Conservation (phyloP, 2,888 invertebrate genomes). For the Eilema depressum region DNA sequence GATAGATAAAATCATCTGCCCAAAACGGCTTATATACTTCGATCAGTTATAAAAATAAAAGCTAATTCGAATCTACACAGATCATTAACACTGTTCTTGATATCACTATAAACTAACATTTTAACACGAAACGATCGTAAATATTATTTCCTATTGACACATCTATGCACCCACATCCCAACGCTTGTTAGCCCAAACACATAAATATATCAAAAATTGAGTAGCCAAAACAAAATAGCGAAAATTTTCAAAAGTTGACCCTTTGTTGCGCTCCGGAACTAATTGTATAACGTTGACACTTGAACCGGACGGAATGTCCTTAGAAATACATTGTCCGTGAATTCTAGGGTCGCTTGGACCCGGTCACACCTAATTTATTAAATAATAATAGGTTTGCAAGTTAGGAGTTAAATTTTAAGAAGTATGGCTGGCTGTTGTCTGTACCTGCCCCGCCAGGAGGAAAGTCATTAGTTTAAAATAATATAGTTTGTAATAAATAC, state of each 20-base stretch:
- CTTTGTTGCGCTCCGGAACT: constrained; percentile 74
- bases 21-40: neutral
- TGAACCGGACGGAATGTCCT: constrained; percentile 75
- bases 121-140: constrained; percentile 30
- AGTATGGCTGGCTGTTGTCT: neutral
- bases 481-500: too few relatives aligned
- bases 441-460: neutral
- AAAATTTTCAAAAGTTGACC: constrained; percentile 76
- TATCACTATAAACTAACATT: neutral
- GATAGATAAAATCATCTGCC: neutral
- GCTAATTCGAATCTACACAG: neutral
- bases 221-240: constrained; percentile 67
- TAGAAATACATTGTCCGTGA: constrained; percentile 84
- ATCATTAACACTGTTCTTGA: neutral
- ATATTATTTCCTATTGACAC: constrained; percentile 43
- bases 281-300: constrained; percentile 82
- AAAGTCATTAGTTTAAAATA: neutral
- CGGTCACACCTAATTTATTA: constrained; percentile 77
- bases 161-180: constrained; percentile 65
- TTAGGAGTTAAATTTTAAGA: constrained; percentile 6
- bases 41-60: constrained; percentile 7
- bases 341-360: constrained; percentile 76
- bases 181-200: constrained; percentile 67
- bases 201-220: constrained; percentile 73
- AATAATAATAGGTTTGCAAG: constrained; percentile 57